Evolutionary conservation across 2,797 vertebrate genomes (phyloP), one percentile per base, ranked within the genome.

Genomic region (Erpetoichthys calabaricus): DNA sequence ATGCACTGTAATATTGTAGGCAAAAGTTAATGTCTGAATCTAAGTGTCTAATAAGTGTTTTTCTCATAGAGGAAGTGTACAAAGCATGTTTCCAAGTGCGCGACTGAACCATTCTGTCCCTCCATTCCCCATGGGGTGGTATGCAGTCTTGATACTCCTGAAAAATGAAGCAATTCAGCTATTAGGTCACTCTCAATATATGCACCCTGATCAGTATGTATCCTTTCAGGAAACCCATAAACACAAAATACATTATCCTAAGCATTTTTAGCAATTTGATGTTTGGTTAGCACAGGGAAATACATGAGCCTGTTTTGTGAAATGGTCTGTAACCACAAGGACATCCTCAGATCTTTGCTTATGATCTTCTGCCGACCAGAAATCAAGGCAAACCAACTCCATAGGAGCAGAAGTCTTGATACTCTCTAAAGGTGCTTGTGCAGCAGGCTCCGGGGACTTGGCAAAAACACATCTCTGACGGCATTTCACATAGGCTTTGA

Each of bases 181-280:
- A 67, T 59, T 3, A 50, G 45, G 0, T 56, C 49, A 4, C 64
- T 67, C 42, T 67, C 57, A 3, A 66, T 68, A 5, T 45, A 61
- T 3, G 64, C 45, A 0, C 61, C 64, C 4, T 63, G 59, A 25
- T 68, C 62, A 1, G 47, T 50, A 1, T 68, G 57, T 0, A 68
- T 70, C 43, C 61, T 58, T 41, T 67, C 59, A 0, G 25, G 64
- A 6, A 64, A 68, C 0, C 66, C 58, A 9, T 46, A 70, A 0
- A 70, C 49, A 56, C 66, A 68, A 9, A 68, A 68, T 3, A 60
- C 60, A 1, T 4, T 3, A 8, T 68, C n/a, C 62, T 56, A 47
- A 1, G 50, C 54, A 45, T 60, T 47, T 25, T 45, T n/a, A 4
- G 53, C 51, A 46, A 59, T 9, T 59, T 4, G 57, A 45, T 4